phyloP scores from a whole-genome alignment of 2,113 vertebrate genomes.

The Triplophysa rosa region DNA sequence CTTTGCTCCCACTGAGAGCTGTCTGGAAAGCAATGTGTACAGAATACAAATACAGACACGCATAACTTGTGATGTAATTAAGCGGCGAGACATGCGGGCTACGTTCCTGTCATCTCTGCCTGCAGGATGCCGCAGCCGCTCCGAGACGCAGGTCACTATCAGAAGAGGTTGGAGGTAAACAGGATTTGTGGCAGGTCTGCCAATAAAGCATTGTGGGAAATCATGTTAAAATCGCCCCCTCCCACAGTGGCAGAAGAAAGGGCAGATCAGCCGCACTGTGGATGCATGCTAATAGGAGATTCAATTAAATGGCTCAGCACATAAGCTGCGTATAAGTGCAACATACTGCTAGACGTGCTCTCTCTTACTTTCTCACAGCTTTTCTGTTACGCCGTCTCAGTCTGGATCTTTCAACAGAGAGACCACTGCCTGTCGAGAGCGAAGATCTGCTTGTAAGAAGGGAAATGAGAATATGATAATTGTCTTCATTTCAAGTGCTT shows the following conservation, averaged over 20 bases:
- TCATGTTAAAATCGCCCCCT: conserved; percentile 48
- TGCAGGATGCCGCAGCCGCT: conserved; percentile 31
- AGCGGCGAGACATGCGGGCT: conserved; percentile 38
- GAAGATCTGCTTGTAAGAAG: conserved; percentile 20
- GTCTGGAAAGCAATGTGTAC: conserved; percentile 35
- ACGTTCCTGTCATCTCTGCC: conserved; percentile 48
- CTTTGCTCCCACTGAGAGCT: conserved; percentile 26
- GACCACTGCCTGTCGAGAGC: background rate
- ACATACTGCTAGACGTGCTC: background rate
- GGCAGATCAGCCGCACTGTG: conserved; percentile 29
- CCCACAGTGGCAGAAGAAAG: conserved; percentile 22
- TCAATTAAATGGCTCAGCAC: conserved; percentile 47
- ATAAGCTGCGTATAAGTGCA: conserved; percentile 51
- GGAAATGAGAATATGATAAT: conserved; percentile 31
- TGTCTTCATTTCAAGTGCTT: conserved; percentile 22
- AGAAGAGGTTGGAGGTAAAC: conserved; percentile 31
- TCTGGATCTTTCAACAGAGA: conserved; percentile 11
- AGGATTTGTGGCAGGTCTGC: conserved; percentile 21
- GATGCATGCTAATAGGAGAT: conserved; percentile 53
- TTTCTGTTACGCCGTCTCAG: background rate
- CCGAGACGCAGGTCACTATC: conserved; percentile 44
- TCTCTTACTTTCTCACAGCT: background rate
- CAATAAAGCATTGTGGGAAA: conserved; percentile 48
- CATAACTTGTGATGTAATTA: conserved; percentile 58
- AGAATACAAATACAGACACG: conserved; percentile 61